A percentile compares a stretch with the other conserved stretches of the same genome.
Conservation (phyloP, 1,140 invertebrate species). For the Leptonema lineaticorne region DNA sequence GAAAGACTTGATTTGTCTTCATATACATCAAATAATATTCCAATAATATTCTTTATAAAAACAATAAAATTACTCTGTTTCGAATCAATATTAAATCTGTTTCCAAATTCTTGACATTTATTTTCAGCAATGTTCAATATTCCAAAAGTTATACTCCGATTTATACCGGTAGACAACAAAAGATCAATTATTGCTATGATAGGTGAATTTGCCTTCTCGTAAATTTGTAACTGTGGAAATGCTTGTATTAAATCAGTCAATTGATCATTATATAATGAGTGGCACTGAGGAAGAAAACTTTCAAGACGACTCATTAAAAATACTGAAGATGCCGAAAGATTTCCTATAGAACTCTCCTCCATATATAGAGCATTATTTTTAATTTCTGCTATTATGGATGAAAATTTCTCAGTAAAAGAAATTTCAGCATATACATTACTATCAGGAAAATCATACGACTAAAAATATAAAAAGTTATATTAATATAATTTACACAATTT, state of each 20-base stretch:
- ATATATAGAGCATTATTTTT: constrained; percentile 48
- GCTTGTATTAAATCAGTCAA: constrained; percentile 50
- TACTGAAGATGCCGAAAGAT: constrained; percentile 51
- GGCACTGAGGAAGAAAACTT: constrained; percentile 52
- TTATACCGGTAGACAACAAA: constrained; percentile 52
- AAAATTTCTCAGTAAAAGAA: constrained; percentile 52
- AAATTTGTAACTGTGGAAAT: constrained; percentile 53
- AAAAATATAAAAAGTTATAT: constrained; percentile 39
- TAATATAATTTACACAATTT: too few species aligned
- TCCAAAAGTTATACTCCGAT: constrained; percentile 54
- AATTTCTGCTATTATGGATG: constrained; percentile 51
- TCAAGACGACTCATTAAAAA: constrained; percentile 54
- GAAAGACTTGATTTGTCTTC: constrained; percentile 48
- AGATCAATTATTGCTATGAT: constrained; percentile 55
- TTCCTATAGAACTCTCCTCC: constrained; percentile 41
- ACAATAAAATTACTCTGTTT: constrained; percentile 54
- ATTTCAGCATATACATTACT: constrained; percentile 55
- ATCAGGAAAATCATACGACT: constrained; percentile 55
- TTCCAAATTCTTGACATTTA: constrained; percentile 52
- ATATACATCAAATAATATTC: constrained; percentile 54
- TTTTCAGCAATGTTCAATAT: constrained; percentile 54
- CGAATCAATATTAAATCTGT: constrained; percentile 47
- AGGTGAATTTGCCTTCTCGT: constrained; percentile 52
- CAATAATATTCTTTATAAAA: constrained; percentile 54
- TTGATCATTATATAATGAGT: constrained; percentile 52